Base-by-base conservation (phyloP, 2,797 vertebrate species). In the Bovichtus variegatus region DNA sequence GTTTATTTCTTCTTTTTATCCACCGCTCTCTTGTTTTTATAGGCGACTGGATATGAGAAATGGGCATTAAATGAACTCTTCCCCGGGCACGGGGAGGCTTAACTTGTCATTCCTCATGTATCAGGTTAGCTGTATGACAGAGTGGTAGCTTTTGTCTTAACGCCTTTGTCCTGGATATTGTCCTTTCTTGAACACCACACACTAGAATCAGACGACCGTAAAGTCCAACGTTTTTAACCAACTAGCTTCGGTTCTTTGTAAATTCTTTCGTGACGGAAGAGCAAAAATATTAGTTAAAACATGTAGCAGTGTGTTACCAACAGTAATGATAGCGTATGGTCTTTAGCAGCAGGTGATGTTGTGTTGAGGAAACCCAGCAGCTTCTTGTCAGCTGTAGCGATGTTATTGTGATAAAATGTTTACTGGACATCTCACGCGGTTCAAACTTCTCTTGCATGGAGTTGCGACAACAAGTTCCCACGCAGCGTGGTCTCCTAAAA, bases 221-320 rank as follows among this genome's bases (percentile, higher is more conserved):
- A 61, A 71, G 25, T 36, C 29, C 10, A 12, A 38, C 36, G 8
- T 11, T 8, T 9, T 12, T 54, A 61, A 47, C n/a, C 41, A 49
- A 44, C 36, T 44, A 36, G 64, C 29, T 29, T 12, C 3, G 4
- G 44, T 6, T 57, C 23, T 16, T 47, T 38, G 38, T 59, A 23
- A 54, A 31, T 23, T 29, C 11, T 40, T 38, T 27, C 27, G 40
- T 34, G 6, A 61, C 38, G 46, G 2, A 36, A 40, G 19, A 69
- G 66, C 6, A 38, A 68, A 58, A 53, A 29, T 34, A 7, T 71
- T 21, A 15, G 11, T 57, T 21, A 34, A 18, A 5, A 82, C 34
- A 84, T 91, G 91, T 92, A 93, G 92, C 92, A 89, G 43, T 19
- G 6, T 62, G 31, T 64, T 63, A 74, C 54, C 46, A 49, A 63